Evolutionary conservation across 2,888 invertebrate species (phyloP).

Genomic region (Apodemia mormo): DNA sequence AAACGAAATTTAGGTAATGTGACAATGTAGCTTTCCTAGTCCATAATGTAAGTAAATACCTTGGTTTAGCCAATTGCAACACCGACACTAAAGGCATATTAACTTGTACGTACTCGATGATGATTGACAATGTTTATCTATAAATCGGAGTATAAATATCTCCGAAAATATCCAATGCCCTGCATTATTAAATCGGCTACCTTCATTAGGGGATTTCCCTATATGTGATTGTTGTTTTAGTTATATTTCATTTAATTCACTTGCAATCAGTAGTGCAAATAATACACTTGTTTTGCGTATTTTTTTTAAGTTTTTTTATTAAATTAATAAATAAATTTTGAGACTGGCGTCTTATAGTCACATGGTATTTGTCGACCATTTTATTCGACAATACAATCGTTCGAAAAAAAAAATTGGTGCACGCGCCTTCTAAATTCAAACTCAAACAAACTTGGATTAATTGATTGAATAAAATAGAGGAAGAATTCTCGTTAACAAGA

Average conservation of each 20-base stretch:
- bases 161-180: conserved; percentile 1
- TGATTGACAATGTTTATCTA: conserved; percentile 11
- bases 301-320: background rate
- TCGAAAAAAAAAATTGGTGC: conserved; percentile 25
- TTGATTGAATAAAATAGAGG: background rate
- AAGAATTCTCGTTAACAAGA: background rate
- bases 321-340: background rate
- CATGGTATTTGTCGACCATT: conserved; percentile 25
- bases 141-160: conserved; percentile 10
- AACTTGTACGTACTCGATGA: background rate
- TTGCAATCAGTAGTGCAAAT: background rate
- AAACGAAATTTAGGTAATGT: too few species aligned
- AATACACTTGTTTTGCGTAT: background rate
- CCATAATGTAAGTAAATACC: background rate
- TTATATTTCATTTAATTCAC: background rate
- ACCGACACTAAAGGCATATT: background rate
- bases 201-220: conserved; percentile 14
- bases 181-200: conserved; percentile 1
- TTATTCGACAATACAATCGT: conserved; percentile 26
- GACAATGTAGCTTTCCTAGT: too few species aligned
- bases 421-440: conserved; percentile 1
- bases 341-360: conserved; percentile 13
- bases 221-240: background rate
- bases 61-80: background rate
- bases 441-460: background rate